Conservation (phyloP, 2,888 invertebrate species). For the Lasiommata megera region DNA sequence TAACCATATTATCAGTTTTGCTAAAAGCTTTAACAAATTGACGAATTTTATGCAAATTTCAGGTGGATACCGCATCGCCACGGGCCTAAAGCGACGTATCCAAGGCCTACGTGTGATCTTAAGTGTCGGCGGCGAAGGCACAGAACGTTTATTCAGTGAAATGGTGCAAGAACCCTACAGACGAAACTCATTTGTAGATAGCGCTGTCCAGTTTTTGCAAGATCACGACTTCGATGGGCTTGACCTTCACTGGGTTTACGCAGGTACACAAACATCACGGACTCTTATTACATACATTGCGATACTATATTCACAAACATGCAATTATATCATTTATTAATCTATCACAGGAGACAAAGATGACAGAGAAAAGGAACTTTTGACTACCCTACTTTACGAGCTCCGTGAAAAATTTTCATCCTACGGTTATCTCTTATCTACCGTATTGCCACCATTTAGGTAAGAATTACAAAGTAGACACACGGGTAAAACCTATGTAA, state of each 20-base stretch:
- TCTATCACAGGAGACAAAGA: conserved; percentile 60
- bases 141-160: conserved; percentile 81
- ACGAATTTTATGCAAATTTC: conserved; percentile 14
- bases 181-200: conserved; percentile 82
- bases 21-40: background rate
- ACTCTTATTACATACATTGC: background rate
- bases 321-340: background rate
- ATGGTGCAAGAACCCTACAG: conserved; percentile 81
- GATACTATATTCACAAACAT: background rate
- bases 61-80: conserved; percentile 88
- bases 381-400: conserved; percentile 81
- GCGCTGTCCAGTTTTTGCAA: conserved; percentile 83
- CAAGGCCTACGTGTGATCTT: conserved; percentile 86
- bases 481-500: too few species aligned
- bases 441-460: conserved; percentile 82
- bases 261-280: conserved; percentile 61
- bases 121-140: conserved; percentile 87
- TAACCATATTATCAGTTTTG: too few species aligned
- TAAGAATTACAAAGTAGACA: conserved; percentile 47
- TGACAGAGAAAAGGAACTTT: conserved; percentile 77
- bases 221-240: conserved; percentile 90
- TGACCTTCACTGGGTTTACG: conserved; percentile 90
- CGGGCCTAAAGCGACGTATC: conserved; percentile 84
- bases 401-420: conserved; percentile 81
- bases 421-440: conserved; percentile 79